A percentile compares a stretch with the other conserved stretches of the same genome.
Conservation (phyloP, 2,888 invertebrate species). For the Plebejus anna region DNA sequence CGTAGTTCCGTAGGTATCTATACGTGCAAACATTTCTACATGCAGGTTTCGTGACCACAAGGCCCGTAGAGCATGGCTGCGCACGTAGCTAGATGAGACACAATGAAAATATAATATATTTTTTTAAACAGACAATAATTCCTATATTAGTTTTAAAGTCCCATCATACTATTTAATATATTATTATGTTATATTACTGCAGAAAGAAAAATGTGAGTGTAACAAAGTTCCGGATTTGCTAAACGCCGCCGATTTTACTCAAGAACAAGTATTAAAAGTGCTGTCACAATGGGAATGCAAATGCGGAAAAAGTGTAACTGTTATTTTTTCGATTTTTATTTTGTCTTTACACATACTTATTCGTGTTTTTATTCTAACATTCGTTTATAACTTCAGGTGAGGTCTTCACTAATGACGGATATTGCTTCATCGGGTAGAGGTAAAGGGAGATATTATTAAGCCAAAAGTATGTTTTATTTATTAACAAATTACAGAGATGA, state of each 20-base stretch:
- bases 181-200: conserved; percentile 38
- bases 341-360: background rate
- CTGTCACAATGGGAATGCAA: conserved; percentile 70
- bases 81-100: no score
- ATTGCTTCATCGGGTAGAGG: conserved; percentile 52
- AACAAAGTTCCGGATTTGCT: conserved; percentile 62
- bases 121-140: no score
- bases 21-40: no score
- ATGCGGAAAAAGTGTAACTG: conserved; percentile 66
- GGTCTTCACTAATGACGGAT: conserved; percentile 62
- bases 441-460: conserved; percentile 34
- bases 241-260: conserved; percentile 62
- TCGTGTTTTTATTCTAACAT: background rate
- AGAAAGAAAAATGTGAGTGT: conserved; percentile 73
- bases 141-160: background rate
- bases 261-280: conserved; percentile 65
- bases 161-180: background rate
- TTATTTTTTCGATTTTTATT: background rate
- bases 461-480: background rate
- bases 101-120: no score
- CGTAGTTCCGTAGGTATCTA: no score
- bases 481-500: no score
- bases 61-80: no score
- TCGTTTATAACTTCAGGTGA: conserved; percentile 45
- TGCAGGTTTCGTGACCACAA: no score